Evolutionary conservation across 2,888 invertebrate species (phyloP), one percentile per base, ranked within the genome.

Genomic region (Diabrotica balteata): DNA sequence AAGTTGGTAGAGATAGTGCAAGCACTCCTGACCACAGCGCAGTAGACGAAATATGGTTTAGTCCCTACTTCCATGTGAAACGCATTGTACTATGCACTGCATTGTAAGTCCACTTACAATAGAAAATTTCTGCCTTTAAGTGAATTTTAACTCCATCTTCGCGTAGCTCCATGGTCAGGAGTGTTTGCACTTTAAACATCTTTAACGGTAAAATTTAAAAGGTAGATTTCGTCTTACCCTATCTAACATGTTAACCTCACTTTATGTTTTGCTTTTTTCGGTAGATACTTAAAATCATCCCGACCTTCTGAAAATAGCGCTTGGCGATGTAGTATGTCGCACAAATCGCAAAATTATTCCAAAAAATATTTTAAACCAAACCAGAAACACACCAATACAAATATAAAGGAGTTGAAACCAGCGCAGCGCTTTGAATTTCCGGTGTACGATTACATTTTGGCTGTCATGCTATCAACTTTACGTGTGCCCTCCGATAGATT

Each of bases 301-400:
- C 71, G 78, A 76, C 78, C 78, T 78, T 78, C 79, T 74, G 54
- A 75, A 79, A 79, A 79, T 79, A 79, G 75, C 74, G 46, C 68
- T 68, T 4, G 9, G 45, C 17, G 45, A 44, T 77, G 74, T 73
- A 63, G 69, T 67, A 64, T 68, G 68, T 68, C 62, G 61, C 64
- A 50, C 62, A 69, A 32, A 32, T 32, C 32, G 32, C 73, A 72
- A 74, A 72, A 72, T 68, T 65, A 67, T 63, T 73, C 71, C 70
- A 73, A 72, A 70, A 73, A 67, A 60, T 22, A 45, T 53, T 68
- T 70, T 67, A 68, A 67, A 67, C 72, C 71, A 74, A 72, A 32
- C 32, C 74, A 74, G 42, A 43, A 66, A 59, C 61, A 60, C 52
- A 47, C 11, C 46, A 58, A 52, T 44, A 44, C 45, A 57, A 55